Evolutionary conservation across 2,113 vertebrate genomes (phyloP), one percentile per base, ranked within the genome.

Genomic region (Nyctereutes procyonoides): DNA sequence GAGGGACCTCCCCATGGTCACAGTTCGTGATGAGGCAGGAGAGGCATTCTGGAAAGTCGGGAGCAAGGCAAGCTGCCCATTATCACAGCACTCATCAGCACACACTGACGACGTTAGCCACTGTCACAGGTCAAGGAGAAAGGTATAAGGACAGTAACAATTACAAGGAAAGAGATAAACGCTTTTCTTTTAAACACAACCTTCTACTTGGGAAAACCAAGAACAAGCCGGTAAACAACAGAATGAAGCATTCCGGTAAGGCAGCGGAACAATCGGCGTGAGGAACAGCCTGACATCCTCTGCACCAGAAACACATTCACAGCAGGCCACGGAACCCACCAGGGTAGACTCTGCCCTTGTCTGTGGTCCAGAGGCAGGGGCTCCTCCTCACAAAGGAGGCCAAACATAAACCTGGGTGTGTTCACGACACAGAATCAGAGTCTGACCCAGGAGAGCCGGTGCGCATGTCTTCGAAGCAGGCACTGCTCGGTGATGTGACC

Each of bases 401-500:
- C 58, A 87, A 6, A 76, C 10, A 22, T 1, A 32, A 60, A 15
- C 14, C 62, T 7, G 16, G 53, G 67, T 0, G 0, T 1, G 16
- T 3, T 11, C 48, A 53, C 56, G 8, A 3, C n/a, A 74, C 4
- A 2, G 26, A 28, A 16, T 51, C 51, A 28, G 58, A 24, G 24
- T 38, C 55, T 9, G 56, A 35, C 4, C 35, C 10, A 1, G 74
- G 56, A 81, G 63, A 30, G 24, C 26, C 0, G 0, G 32, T 0
- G 0, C 3, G 0, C 35, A 2, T 16, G 32, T 71, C 71, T 7
- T 32, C 0, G 0, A 56, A 53, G 58, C 24, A 2, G 11, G 14
- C 0, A 16, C 43, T 1, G 28, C 14, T 10, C 0, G 14, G 51
- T 5, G 16, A 65, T 0, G 0, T 3, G 10, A 14, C 12, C 5